These are phyloP conservation scores for Cheilosia urbana DNA, from an alignment of 2,888 invertebrate genomes.

Conservation along the genomic window DNA sequence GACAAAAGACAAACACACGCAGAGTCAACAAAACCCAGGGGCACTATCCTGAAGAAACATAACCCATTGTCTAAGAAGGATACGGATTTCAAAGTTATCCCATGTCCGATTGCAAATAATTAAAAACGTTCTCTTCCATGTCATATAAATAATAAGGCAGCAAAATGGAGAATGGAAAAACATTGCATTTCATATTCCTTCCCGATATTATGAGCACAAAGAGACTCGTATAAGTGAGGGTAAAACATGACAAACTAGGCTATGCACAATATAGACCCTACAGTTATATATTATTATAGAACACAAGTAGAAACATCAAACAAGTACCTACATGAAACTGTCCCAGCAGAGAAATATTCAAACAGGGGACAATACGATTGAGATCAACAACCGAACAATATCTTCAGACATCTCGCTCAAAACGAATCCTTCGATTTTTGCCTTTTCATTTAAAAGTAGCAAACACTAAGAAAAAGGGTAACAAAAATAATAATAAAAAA, in stretches of 20 bases:
- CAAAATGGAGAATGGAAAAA: background rate
- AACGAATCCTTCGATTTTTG: conserved; percentile 46
- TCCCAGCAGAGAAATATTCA: background rate
- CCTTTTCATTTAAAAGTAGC: conserved; percentile 35
- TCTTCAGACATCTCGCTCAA: conserved; percentile 42
- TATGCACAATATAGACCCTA: conserved; percentile 9
- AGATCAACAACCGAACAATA: conserved; percentile 57
- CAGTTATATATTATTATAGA: conserved; percentile 16
- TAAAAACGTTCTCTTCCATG: conserved; percentile 29
- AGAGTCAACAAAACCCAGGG: background rate
- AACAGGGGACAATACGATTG: conserved; percentile 46
- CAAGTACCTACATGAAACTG: conserved; percentile 29
- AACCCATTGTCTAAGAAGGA: conserved; percentile 8
- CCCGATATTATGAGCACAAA: conserved; percentile 22
- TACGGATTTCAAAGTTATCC: conserved; percentile 17
- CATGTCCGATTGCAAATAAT: conserved; percentile 34
- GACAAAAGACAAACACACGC: background rate
- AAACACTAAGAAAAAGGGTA: background rate
- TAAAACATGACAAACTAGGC: conserved; percentile 25
- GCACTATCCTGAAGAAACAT: background rate
- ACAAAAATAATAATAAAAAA: conserved; percentile 2
- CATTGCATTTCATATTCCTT: background rate
- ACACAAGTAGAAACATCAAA: conserved; percentile 10
- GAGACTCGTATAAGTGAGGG: conserved; percentile 9
- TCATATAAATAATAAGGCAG: conserved; percentile 3